Evolutionary conservation across 2,113 vertebrate genomes (phyloP).

Genomic region (Laticauda laticaudata): DNA sequence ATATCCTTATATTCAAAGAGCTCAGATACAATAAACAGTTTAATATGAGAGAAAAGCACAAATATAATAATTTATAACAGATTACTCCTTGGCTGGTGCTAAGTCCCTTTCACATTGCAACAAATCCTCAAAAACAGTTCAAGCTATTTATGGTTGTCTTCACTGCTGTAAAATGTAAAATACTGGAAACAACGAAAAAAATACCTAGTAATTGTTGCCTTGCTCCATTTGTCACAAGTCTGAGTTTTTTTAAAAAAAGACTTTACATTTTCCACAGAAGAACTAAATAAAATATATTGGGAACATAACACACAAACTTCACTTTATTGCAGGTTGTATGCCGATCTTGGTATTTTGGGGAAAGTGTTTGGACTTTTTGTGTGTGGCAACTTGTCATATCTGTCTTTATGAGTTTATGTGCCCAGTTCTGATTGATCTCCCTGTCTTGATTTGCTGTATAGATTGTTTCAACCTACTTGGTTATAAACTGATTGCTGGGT

Average conservation of each 20-base stretch:
- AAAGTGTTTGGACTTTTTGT: neutral
- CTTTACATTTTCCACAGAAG: neutral
- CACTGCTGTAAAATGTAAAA: neutral
- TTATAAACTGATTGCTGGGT: neutral
- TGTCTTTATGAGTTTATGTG: neutral
- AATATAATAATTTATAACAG: neutral
- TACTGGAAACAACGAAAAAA: neutral
- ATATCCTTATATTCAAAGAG: neutral
- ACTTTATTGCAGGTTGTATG: neutral
- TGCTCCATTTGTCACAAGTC: neutral
- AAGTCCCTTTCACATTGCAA: neutral
- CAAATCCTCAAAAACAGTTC: neutral
- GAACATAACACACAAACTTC: neutral
- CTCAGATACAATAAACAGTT: slow-evolving; percentile 20
- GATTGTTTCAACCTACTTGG: neutral
- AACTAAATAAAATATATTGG: neutral
- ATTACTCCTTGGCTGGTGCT: neutral
- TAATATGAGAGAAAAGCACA: neutral
- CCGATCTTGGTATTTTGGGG: neutral
- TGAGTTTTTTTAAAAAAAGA: neutral
- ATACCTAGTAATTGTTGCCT: neutral
- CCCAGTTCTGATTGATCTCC: neutral
- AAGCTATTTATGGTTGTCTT: neutral
- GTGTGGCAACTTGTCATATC: neutral
- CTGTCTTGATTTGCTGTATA: neutral